A percentile compares a stretch with the other conserved stretches of the same genome.
These are phyloP conservation scores for Drosophila watanabei DNA, from an alignment of 1,140 invertebrate species.

Conservation along the genomic window DNA sequence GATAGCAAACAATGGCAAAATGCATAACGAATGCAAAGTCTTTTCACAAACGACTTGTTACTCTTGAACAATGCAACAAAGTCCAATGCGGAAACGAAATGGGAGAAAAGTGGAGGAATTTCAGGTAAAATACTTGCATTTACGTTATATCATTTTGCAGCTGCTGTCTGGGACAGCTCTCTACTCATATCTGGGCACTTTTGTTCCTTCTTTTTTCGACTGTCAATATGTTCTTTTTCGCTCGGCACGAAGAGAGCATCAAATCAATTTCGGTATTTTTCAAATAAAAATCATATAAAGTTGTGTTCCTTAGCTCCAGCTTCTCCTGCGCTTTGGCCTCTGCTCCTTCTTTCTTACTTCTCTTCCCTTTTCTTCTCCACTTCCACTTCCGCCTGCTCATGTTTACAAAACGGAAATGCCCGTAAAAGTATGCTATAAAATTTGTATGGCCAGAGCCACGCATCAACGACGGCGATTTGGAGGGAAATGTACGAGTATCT, in stretches of 20 bases:
- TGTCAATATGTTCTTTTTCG: slow-evolving; percentile 19
- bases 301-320: slow-evolving; percentile 33
- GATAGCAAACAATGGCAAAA: slow-evolving; percentile 19
- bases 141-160: slow-evolving; percentile 35
- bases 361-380: slow-evolving; percentile 1
- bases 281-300: slow-evolving; percentile 77
- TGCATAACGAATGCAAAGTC: neutral
- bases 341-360: neutral
- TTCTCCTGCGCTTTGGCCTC: neutral
- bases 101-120: slow-evolving; percentile 5
- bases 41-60: slow-evolving; percentile 3
- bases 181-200: neutral
- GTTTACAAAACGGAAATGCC: slow-evolving; percentile 76
- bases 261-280: slow-evolving; percentile 76
- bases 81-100: slow-evolving; percentile 8
- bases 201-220: neutral
- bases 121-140: slow-evolving; percentile 12
- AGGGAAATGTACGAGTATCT: slow-evolving; percentile 33
- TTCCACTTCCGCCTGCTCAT: slow-evolving; percentile 22
- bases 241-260: slow-evolving; percentile 40
- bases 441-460: slow-evolving; percentile 68
- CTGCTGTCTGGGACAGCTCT: neutral
- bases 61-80: neutral
- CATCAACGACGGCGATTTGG: slow-evolving; percentile 66
- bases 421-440: slow-evolving; percentile 80